Evolutionary conservation across 2,797 vertebrate species (phyloP).

Genomic region (Acrocephalus scirpaceus): DNA sequence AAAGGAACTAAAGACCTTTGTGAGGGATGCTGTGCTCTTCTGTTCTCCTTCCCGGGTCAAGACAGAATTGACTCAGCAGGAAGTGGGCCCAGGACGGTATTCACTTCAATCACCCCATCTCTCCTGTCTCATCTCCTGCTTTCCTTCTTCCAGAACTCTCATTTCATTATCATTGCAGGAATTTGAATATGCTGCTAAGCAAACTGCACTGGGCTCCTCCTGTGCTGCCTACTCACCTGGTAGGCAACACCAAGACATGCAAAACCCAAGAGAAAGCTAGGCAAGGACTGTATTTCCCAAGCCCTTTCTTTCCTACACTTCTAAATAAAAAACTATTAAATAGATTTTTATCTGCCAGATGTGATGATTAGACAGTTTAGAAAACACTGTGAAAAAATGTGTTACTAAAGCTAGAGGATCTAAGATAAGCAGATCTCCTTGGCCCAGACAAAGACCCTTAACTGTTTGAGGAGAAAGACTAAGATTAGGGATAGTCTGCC

Average conservation of each 20-base stretch:
- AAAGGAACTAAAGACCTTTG: neutral
- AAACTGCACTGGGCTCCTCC: neutral
- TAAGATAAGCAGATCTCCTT: slow-evolving; percentile 25
- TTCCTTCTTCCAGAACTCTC: neutral
- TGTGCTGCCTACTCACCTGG: neutral
- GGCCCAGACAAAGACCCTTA: neutral
- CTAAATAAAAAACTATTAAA: neutral
- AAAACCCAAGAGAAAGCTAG: neutral
- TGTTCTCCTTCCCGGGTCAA: neutral
- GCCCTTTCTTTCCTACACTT: neutral
- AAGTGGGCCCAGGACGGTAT: neutral
- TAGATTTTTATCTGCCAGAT: neutral
- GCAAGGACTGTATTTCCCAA: neutral
- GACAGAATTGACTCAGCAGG: neutral
- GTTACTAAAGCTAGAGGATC: neutral
- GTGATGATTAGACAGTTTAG: neutral
- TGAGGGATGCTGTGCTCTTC: neutral
- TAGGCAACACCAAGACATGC: neutral
- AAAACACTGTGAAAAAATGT: neutral
- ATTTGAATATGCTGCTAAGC: neutral
- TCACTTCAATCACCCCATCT: neutral
- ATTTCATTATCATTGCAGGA: neutral
- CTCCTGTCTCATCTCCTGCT: neutral
- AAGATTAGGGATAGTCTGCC: neutral
- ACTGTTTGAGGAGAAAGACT: neutral